Evolutionary conservation across 2,888 invertebrate species (phyloP), one percentile per base, ranked within the genome.

Genomic region (Thymelicus lineola): DNA sequence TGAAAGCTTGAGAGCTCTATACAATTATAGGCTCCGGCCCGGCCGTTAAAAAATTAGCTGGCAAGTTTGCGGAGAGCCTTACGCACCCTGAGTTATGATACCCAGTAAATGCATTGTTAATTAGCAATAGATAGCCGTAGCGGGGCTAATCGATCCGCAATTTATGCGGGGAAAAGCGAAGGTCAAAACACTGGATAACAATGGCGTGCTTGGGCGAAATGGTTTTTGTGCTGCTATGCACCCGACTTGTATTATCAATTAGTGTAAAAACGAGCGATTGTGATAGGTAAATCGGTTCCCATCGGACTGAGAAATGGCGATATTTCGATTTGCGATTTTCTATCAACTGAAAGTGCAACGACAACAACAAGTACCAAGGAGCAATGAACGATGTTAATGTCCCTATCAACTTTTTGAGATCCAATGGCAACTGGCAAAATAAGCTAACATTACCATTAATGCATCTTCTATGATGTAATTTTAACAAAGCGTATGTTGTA

Each of bases 51-150:
- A 55, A 28, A 20, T 14, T 50, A 9, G 0, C 35, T 58, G 58
- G 58, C 28, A 12, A n/a, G 17, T 60, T 10, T 20, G 55, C 3
- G 57, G n/a, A 7, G 48, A 15, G 69, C 69, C 63, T 69, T 42
- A 69, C 58, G 15, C 62, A 58, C 69, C 69, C 69, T 69, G 63
- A 69, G 63, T 69, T 69, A 69, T 69, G 69, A 64, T 69, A 69
- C 42, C 45, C 68, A 38, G 69, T 64, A 64, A 70, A 70, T 53
- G 64, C 64, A 59, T 70, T 64, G 58, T 70, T 70, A 70, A 70
- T 70, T 70, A 70, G 69, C 69, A 14, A 69, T 58, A 59, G 69
- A 70, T 70, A 70, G 59, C 69, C 69, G 59, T 64, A 59, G 69
- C 50, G 20, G 50, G 48, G 50, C 64, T 70, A 70, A 70, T 70